Evolutionary conservation across 2,797 vertebrate species (phyloP).

Genomic region (Tenualosa thibaudeaui): DNA sequence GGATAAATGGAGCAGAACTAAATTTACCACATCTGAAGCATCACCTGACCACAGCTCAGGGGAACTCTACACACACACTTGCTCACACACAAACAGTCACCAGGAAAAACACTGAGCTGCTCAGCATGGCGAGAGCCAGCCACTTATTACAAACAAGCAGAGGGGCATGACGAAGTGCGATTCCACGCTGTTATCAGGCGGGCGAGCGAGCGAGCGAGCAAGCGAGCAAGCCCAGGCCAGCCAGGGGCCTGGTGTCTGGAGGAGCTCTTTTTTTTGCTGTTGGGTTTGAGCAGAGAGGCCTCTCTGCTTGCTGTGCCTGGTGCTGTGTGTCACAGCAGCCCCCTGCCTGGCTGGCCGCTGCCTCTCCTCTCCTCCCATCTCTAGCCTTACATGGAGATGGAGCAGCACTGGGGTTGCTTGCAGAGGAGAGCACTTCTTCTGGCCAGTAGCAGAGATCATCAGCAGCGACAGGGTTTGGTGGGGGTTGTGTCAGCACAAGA

Average conservation of each 20-base stretch:
- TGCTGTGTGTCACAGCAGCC: not conserved
- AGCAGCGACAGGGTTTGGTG: not conserved
- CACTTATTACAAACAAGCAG: not conserved
- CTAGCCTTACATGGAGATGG: constrained; percentile 34
- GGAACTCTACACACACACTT: constrained; percentile 29
- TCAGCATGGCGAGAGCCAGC: not conserved
- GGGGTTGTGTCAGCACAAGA: not conserved
- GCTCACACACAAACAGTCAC: not conserved
- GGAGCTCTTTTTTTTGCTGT: not conserved
- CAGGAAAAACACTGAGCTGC: not conserved
- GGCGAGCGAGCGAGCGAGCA: too few species aligned
- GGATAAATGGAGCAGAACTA: constrained; percentile 43
- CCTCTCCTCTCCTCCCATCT: not conserved
- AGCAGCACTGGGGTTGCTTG: not conserved
- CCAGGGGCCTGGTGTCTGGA: not conserved
- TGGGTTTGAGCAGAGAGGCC: not conserved
- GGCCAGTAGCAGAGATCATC: not conserved
- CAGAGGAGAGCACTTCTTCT: not conserved
- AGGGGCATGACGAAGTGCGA: not conserved
- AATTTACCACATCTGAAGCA: constrained; percentile 32
- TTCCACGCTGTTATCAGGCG: not conserved
- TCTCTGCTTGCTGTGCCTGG: not conserved
- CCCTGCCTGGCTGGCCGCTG: not conserved
- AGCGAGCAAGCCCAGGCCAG: not conserved
- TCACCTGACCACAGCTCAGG: constrained; percentile 39